A percentile compares a stretch with the other conserved stretches of the same genome.
phyloP scores from a whole-genome alignment of 2,888 invertebrate species.

The Xanthia icteritia region DNA sequence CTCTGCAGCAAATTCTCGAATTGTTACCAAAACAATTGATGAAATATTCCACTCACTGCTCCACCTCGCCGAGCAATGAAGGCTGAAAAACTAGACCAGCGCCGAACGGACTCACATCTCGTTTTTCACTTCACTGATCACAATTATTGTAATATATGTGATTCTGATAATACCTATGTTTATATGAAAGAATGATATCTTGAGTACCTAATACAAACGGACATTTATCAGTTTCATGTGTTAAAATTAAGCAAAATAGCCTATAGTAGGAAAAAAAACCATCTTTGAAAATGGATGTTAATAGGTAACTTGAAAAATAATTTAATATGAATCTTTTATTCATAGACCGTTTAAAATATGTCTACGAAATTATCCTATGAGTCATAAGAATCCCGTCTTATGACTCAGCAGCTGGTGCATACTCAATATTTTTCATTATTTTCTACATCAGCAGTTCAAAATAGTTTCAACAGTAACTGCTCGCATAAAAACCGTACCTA shows the following conservation, averaged over 20 bases:
- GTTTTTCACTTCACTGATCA: constrained; percentile 34
- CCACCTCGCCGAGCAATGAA: not conserved
- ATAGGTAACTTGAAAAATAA: not conserved
- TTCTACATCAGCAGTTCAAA: constrained; percentile 33
- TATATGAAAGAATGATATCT: constrained; percentile 2
- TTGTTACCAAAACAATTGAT: not conserved
- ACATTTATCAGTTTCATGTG: not conserved
- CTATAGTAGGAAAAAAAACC: not conserved
- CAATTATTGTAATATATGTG: constrained; percentile 37
- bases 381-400: not conserved
- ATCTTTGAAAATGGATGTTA: not conserved
- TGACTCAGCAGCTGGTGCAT: constrained; percentile 31
- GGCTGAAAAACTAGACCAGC: not conserved
- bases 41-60: no score
- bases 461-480: constrained; percentile 5
- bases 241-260: not conserved
- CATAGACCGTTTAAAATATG: not conserved
- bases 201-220: not conserved
- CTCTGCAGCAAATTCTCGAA: not conserved
- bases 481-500: constrained; percentile 7
- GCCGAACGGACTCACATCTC: constrained; percentile 19
- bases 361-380: constrained; percentile 2
- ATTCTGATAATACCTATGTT: constrained; percentile 14
- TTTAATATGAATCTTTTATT: not conserved
- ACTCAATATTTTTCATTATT: constrained; percentile 26